A percentile compares a stretch with the other conserved stretches of the same genome.
phyloP scores from a whole-genome alignment of 1,140 invertebrate genomes.

The Aphis craccivora region DNA sequence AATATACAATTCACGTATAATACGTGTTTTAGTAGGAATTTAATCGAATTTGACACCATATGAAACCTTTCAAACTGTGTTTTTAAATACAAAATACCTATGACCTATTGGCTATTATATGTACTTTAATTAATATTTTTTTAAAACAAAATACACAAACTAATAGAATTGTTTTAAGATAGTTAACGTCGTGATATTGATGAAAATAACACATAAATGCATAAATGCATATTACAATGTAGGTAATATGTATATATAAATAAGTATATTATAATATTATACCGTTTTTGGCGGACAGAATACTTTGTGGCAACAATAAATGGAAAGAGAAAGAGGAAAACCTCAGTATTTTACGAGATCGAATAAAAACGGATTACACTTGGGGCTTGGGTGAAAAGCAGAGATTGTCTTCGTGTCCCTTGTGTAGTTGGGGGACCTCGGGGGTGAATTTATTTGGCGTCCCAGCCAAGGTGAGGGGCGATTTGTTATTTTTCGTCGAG shows the following conservation, averaged over 20 bases:
- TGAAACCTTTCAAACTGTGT: not conserved
- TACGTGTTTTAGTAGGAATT: not conserved
- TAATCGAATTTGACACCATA: not conserved
- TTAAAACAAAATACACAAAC: not conserved
- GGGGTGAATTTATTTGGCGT: constrained; percentile 56
- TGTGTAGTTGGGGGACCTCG: constrained; percentile 5
- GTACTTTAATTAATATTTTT: not conserved
- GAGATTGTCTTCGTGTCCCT: constrained; percentile 42
- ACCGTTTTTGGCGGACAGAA: constrained; percentile 12
- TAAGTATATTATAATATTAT: not conserved
- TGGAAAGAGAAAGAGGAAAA: constrained; percentile 15
- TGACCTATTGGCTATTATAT: no score
- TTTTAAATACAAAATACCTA: no score
- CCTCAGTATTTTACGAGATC: constrained; percentile 53
- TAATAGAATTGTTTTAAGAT: not conserved
- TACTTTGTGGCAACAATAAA: constrained; percentile 19
- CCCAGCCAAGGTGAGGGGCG: constrained; percentile 47
- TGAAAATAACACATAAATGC: not conserved
- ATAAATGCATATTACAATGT: constrained; percentile 14
- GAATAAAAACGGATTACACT: constrained; percentile 51
- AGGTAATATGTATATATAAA: not conserved
- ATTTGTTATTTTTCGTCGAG: constrained; percentile 55
- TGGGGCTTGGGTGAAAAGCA: not conserved
- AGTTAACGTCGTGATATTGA: not conserved
- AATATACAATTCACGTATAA: not conserved